Conservation (phyloP, 2,113 vertebrate species). For the Vicugna pacos region DNA sequence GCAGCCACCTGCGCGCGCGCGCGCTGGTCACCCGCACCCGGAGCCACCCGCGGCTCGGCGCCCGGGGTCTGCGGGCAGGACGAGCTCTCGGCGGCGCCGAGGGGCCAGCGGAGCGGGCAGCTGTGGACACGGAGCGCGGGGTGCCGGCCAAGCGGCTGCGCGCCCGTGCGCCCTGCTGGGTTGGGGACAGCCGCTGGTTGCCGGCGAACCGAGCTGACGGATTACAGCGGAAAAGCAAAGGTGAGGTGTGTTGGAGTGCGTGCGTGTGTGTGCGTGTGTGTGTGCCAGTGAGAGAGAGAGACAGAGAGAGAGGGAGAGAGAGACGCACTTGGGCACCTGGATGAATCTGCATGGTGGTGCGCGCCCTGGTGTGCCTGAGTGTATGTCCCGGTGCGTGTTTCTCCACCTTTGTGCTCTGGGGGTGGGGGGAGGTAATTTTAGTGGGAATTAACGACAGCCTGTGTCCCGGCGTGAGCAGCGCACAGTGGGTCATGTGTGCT, state of each 20-base stretch:
- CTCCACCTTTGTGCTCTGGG: background rate
- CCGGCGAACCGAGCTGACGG: background rate
- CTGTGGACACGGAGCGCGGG: background rate
- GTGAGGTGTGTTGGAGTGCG: slow-evolving; percentile 7
- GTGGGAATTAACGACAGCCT: background rate
- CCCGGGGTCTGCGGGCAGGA: background rate
- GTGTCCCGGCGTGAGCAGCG: background rate
- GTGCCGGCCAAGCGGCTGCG: background rate
- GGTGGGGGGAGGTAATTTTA: background rate
- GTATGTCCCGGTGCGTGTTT: background rate
- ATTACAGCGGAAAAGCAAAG: slow-evolving; percentile 49
- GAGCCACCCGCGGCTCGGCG: background rate
- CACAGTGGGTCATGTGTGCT: background rate
- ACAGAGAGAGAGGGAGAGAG: background rate
- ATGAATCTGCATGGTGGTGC: background rate
- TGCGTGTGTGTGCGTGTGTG: background rate
- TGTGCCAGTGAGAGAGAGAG: background rate
- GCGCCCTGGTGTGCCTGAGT: background rate
- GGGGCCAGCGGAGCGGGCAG: background rate
- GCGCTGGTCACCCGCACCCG: background rate
- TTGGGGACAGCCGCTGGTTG: background rate
- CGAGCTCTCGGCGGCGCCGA: background rate
- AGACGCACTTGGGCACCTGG: slow-evolving; percentile 45
- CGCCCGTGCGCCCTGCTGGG: background rate
- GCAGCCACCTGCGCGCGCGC: slow-evolving; percentile 43